Evolutionary conservation across 2,888 invertebrate species (phyloP).

Genomic region (Eledona agricola): DNA sequence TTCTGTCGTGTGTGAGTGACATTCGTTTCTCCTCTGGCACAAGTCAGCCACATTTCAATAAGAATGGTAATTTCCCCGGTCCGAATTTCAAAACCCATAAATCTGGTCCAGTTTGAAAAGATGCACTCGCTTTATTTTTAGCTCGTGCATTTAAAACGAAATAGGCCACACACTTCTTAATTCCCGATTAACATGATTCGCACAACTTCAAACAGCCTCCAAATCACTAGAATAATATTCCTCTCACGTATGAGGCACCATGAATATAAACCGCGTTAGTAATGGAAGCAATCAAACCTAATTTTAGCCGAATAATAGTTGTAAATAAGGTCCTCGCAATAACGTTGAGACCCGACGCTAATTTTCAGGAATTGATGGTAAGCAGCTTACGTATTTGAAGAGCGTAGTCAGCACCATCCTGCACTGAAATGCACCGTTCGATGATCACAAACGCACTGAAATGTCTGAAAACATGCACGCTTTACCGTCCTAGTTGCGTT

Average conservation of each 20-base stretch:
- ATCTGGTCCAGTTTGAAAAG: constrained; percentile 9
- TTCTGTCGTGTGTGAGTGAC: too few species aligned
- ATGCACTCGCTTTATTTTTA: constrained; percentile 11
- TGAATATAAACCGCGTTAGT: too few species aligned
- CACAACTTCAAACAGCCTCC: constrained; percentile 2
- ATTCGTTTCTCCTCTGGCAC: too few species aligned
- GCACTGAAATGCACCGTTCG: constrained; percentile 21
- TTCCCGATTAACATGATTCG: neutral
- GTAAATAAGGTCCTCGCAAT: constrained; percentile 16
- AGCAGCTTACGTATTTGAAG: constrained; percentile 30
- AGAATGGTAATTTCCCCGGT: neutral
- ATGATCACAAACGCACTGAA: constrained; percentile 19
- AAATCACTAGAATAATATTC: too few species aligned
- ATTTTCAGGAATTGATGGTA: constrained; percentile 25
- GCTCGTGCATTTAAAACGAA: constrained; percentile 10
- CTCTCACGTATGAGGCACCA: too few species aligned
- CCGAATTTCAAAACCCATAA: constrained; percentile 5
- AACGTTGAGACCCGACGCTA: too few species aligned
- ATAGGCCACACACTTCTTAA: constrained; percentile 7
- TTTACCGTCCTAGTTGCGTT: constrained; percentile 30
- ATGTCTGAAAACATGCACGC: constrained; percentile 33
- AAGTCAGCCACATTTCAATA: too few species aligned
- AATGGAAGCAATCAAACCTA: too few species aligned
- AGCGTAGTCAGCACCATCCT: constrained; percentile 29
- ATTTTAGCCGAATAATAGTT: constrained; percentile 2